Evolutionary conservation across 2,113 vertebrate species (phyloP), one percentile per base, ranked within the genome.

Genomic region (Osmerus mordax): DNA sequence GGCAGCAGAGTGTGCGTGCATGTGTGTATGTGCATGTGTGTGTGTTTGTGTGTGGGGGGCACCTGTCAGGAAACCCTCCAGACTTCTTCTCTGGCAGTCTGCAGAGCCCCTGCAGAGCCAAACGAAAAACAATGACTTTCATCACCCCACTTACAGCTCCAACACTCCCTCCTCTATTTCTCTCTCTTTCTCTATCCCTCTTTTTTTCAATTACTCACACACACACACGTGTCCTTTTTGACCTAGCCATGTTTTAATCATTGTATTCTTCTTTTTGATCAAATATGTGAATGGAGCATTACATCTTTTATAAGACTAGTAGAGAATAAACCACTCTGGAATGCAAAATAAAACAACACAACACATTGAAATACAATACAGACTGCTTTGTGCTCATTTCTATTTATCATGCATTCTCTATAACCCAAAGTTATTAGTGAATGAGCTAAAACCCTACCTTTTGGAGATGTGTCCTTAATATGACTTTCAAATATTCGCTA

Each of bases 21-120:
- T 70, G 71, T 41, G 16, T 65, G 28, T 65, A 15, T 12, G 3
- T 41, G 62, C 36, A 28, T 1, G 52, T 68, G 66, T 12, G 51
- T 4, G 51, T 18, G 54, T n/a, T 4, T 62, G 73, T 64, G 32
- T 51, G 64, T 14, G n/a, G 18, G 21, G 82, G 51, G 80, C 77
- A 83, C 78, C 84, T 86, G 86, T 89, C 87, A 87, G 73, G 69
- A 77, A 81, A 75, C 80, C 80, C 78, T 72, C 87, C 77, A 81
- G 67, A 70, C 75, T 65, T 47, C 73, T 70, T 79, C 80, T 78
- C 76, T 73, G 75, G 62, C 61, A 84, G 75, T 72, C 79, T 75
- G 29, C 75, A 54, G 80, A 76, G 65, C 82, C 71, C 80, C 81
- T 74, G 75, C 79, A 79, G 79, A 84, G 78, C 80, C 55, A 41